phyloP scores from a whole-genome alignment of 2,888 invertebrate species.

The Venusia cambrica region DNA sequence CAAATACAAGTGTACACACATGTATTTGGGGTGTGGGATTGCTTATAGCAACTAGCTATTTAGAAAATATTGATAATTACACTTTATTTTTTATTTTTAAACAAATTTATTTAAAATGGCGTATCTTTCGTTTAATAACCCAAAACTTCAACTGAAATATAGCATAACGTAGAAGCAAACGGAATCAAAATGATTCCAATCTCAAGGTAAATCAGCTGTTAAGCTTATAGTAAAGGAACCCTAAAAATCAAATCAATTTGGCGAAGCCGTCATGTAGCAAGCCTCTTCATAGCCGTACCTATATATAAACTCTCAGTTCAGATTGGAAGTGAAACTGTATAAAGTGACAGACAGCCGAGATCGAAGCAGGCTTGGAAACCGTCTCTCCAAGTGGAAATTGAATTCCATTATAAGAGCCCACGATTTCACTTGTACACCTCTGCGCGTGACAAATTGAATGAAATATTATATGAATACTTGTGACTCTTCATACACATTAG shows the following conservation, averaged over 20 bases:
- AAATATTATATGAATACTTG: slow-evolving; percentile 36
- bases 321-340: slow-evolving; percentile 33
- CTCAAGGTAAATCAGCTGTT: not conserved
- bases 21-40: too few species aligned
- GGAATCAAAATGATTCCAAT: too few species aligned
- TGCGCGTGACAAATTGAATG: slow-evolving; percentile 39
- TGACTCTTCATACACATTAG: slow-evolving; percentile 32
- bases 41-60: too few species aligned
- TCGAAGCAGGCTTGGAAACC: slow-evolving; percentile 36
- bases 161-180: too few species aligned
- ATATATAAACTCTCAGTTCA: slow-evolving; percentile 26
- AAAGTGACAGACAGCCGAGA: slow-evolving; percentile 41
- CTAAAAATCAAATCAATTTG: slow-evolving; percentile 12
- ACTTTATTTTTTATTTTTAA: too few species aligned
- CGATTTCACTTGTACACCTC: slow-evolving; percentile 6
- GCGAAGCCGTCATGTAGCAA: slow-evolving; percentile 8
- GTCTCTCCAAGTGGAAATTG: slow-evolving; percentile 40
- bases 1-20: too few species aligned
- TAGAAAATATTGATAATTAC: too few species aligned
- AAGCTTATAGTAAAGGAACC: slow-evolving; percentile 3
- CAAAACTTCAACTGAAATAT: too few species aligned
- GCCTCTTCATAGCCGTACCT: slow-evolving; percentile 13
- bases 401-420: slow-evolving; percentile 38
- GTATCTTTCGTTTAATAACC: too few species aligned
- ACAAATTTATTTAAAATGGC: too few species aligned